Conservation (phyloP, 2,888 invertebrate genomes). For the Orgyia antiqua region DNA sequence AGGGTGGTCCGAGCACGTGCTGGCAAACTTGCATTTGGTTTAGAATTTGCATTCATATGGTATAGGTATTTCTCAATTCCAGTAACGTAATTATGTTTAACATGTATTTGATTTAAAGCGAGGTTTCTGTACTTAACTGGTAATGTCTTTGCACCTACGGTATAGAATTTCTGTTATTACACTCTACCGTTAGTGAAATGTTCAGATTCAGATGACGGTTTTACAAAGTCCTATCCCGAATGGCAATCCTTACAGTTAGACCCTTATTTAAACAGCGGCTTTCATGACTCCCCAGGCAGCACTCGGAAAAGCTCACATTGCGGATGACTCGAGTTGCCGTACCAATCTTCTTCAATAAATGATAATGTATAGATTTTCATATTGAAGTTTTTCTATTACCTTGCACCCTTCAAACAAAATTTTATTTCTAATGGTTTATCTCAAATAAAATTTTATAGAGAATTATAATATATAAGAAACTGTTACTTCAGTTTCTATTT, state of each 20-base stretch:
- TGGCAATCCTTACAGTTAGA: slow-evolving; percentile 24
- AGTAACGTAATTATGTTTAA: no score
- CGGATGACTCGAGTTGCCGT: slow-evolving; percentile 33
- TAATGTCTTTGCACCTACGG: no score
- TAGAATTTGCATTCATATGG: slow-evolving; percentile 58
- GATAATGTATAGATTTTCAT: slow-evolving; percentile 27
- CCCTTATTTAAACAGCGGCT: slow-evolving; percentile 34
- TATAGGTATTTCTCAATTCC: slow-evolving; percentile 33
- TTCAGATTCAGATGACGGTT: slow-evolving; percentile 20
- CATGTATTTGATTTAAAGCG: no score
- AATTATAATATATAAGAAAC: no score
- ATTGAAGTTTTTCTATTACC: slow-evolving; percentile 26
- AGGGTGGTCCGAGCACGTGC: slow-evolving; percentile 56
- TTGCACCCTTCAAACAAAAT: slow-evolving; percentile 8
- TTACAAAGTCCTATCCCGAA: slow-evolving; percentile 26
- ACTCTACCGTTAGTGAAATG: slow-evolving; percentile 18
- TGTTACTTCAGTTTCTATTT: no score
- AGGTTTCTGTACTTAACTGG: no score
- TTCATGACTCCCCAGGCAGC: slow-evolving; percentile 35
- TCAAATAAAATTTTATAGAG: no score
- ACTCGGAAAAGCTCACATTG: slow-evolving; percentile 35
- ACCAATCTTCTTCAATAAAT: slow-evolving; percentile 27
- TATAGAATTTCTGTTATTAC: slow-evolving; percentile 13
- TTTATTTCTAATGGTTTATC: no score
- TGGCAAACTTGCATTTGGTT: slow-evolving; percentile 43